Evolutionary conservation across 2,113 vertebrate genomes (phyloP).

Genomic region (Rhabdornis inornatus): DNA sequence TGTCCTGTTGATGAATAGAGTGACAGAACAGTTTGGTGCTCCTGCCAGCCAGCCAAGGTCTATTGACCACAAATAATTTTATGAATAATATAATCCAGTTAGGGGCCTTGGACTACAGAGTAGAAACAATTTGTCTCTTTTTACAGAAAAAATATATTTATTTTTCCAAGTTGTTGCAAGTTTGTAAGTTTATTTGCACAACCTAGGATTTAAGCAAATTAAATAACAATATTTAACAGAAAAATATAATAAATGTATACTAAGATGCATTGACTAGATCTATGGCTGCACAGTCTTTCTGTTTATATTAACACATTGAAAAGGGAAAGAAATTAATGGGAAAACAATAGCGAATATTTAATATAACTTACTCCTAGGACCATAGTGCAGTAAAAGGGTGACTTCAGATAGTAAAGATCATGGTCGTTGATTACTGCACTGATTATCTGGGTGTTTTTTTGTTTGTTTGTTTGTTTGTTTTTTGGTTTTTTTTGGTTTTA

Average conservation of each 20-base stretch:
- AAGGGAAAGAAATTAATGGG: neutral
- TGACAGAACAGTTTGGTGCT: neutral
- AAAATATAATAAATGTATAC: neutral
- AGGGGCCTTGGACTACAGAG: neutral
- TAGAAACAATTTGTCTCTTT: neutral
- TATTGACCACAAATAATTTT: neutral
- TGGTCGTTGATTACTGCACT: neutral
- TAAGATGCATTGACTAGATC: neutral
- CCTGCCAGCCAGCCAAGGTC: neutral
- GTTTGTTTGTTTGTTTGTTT: too few relatives aligned
- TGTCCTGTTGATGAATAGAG: neutral
- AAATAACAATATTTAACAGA: neutral
- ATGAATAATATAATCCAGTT: neutral
- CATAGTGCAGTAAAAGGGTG: neutral
- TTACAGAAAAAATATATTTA: neutral
- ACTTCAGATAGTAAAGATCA: neutral
- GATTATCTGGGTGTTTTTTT: neutral
- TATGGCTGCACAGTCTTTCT: neutral
- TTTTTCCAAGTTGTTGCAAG: neutral
- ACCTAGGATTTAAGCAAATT: neutral
- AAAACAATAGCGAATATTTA: neutral
- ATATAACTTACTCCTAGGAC: neutral
- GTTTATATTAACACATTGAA: neutral
- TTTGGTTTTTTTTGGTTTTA: rapidly evolving
- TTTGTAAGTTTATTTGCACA: neutral